phyloP scores from a whole-genome alignment of 2,797 vertebrate genomes.

The Anguilla anguilla region DNA sequence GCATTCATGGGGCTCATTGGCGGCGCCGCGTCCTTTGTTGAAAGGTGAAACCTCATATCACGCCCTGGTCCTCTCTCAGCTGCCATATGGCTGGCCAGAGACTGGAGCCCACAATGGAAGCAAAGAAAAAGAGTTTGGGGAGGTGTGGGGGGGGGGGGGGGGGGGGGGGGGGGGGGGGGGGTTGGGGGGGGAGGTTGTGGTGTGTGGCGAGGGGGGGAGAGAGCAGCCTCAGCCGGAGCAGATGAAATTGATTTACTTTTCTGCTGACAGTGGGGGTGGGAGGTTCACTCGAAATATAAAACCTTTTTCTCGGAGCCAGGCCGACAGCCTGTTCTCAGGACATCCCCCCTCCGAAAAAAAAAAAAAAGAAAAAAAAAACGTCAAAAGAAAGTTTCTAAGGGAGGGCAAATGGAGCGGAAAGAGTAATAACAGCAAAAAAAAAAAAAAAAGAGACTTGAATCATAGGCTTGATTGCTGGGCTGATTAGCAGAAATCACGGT shows the following conservation, averaged over 20 bases:
- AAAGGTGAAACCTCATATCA: constrained; percentile 65
- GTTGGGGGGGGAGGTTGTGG: not conserved
- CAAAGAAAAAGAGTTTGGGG: constrained; percentile 46
- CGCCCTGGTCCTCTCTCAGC: constrained; percentile 65
- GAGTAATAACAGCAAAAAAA: constrained; percentile 29
- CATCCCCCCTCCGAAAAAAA: constrained; percentile 52
- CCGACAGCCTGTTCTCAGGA: constrained; percentile 65
- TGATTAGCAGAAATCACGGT: constrained; percentile 49
- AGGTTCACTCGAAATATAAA: constrained; percentile 68
- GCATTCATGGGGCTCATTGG: constrained; percentile 69
- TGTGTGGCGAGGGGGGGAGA: not conserved
- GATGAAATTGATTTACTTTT: constrained; percentile 81
- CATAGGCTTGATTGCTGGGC: constrained; percentile 37
- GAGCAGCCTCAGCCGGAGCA: constrained; percentile 47
- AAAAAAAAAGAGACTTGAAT: not conserved
- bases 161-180: too few species aligned
- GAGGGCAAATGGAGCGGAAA: constrained; percentile 44
- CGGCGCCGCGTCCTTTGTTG: constrained; percentile 68
- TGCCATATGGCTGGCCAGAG: constrained; percentile 77
- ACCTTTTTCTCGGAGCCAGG: constrained; percentile 55
- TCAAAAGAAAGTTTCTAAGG: constrained; percentile 43
- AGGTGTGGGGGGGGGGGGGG: too few species aligned
- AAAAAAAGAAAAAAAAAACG: constrained; percentile 45
- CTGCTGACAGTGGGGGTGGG: constrained; percentile 46
- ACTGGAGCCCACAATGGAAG: constrained; percentile 68